Evolutionary conservation across 2,113 vertebrate genomes (phyloP).

Genomic region (Eulacestoma nigropectus): DNA sequence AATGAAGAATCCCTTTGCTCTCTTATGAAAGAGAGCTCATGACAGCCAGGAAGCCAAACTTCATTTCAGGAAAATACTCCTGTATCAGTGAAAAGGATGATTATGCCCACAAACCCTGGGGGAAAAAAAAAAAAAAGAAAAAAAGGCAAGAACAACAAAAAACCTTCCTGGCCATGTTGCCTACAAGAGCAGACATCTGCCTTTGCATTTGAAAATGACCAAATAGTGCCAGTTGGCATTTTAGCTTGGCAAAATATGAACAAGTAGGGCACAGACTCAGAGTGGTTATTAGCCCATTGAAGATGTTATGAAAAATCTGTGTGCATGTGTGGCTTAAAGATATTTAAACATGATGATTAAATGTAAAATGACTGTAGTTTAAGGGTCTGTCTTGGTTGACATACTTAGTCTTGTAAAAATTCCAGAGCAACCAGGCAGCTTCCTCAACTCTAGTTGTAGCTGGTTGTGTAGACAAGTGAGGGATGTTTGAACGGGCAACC

Average conservation of each 20-base stretch:
- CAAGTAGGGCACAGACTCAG: background rate
- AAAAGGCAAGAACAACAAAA: background rate
- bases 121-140: too few species aligned
- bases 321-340: background rate
- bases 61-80: background rate
- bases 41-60: background rate
- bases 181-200: constrained; percentile 32
- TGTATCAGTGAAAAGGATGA: background rate
- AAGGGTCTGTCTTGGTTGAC: background rate
- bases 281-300: background rate
- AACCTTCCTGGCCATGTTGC: background rate
- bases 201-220: background rate
- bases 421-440: background rate
- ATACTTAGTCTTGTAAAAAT: background rate
- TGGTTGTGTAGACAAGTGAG: background rate
- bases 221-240: background rate
- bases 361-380: background rate
- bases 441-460: background rate
- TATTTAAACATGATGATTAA: constrained; percentile 4
- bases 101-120: background rate
- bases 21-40: background rate
- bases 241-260: background rate
- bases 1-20: background rate
- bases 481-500: background rate
- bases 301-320: constrained; percentile 11